These are phyloP conservation scores for Oreochromis tanganicae DNA, from an alignment of 2,113 vertebrate species.

Conservation along the genomic window DNA sequence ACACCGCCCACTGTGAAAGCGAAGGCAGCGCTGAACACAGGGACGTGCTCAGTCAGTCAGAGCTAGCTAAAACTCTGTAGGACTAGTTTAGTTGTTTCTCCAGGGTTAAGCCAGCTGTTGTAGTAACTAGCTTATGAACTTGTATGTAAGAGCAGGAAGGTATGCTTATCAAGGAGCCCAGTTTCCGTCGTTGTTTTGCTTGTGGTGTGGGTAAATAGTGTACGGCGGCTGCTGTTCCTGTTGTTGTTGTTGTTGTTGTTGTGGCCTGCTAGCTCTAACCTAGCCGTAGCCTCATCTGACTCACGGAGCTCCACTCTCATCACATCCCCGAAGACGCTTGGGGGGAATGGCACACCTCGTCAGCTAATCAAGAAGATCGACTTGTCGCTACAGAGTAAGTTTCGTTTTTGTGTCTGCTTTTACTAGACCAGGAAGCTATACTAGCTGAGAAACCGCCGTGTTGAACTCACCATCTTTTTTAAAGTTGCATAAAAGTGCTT, in stretches of 20 bases:
- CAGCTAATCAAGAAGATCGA: background rate
- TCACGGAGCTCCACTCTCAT: background rate
- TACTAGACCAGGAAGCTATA: background rate
- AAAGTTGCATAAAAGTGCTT: background rate
- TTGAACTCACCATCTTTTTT: slow-evolving; percentile 2
- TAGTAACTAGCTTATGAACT: background rate
- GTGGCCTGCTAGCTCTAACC: slow-evolving; percentile 47
- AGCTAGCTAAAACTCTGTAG: background rate
- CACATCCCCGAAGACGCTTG: background rate
- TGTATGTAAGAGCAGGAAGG: background rate
- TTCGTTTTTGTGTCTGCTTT: background rate
- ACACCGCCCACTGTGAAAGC: slow-evolving; percentile 34
- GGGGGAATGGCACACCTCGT: background rate
- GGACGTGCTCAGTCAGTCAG: background rate
- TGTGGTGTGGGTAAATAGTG: background rate
- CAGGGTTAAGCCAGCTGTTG: background rate
- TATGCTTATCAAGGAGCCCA: background rate
- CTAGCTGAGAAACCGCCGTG: background rate
- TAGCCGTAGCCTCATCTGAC: slow-evolving; percentile 13
- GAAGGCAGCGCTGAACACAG: background rate
- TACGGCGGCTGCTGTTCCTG: background rate
- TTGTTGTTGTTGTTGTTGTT: background rate
- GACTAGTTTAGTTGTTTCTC: background rate
- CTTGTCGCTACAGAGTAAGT: slow-evolving; percentile 20
- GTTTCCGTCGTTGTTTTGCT: background rate